Evolutionary conservation across 2,888 invertebrate species (phyloP).

Genomic region (Chromoteleia sp.): DNA sequence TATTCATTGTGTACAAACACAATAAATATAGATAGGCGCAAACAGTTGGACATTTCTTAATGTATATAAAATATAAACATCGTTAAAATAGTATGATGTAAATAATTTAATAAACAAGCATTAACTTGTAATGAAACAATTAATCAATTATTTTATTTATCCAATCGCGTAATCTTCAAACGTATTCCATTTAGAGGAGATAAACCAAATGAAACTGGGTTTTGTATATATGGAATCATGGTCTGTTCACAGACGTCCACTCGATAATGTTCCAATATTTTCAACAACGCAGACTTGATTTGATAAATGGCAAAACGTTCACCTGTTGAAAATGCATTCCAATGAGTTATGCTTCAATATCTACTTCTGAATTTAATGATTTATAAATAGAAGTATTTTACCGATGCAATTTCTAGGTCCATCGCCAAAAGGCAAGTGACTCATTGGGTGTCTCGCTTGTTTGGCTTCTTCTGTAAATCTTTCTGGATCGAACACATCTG

Average conservation of each 20-base stretch:
- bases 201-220: constrained; percentile 19
- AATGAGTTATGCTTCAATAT: neutral
- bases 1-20: no score
- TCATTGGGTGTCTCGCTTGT: constrained; percentile 72
- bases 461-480: constrained; percentile 73
- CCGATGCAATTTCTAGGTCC: constrained; percentile 78
- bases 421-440: constrained; percentile 75
- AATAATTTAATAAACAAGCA: no score
- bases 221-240: constrained; percentile 51
- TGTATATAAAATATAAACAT: no score
- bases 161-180: no score
- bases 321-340: constrained; percentile 61
- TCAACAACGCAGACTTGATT: constrained; percentile 80
- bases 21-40: no score
- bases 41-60: no score
- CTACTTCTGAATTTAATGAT: neutral
- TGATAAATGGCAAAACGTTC: constrained; percentile 77
- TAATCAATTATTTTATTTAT: no score
- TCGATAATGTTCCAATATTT: constrained; percentile 77
- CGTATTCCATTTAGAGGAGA: constrained; percentile 32
- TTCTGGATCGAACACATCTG: constrained; percentile 76
- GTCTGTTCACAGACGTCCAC: constrained; percentile 78
- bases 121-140: no score
- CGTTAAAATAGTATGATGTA: no score
- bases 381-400: constrained; percentile 51